Evolutionary conservation across 2,797 vertebrate species (phyloP).

Genomic region (Taeniopygia guttata): DNA sequence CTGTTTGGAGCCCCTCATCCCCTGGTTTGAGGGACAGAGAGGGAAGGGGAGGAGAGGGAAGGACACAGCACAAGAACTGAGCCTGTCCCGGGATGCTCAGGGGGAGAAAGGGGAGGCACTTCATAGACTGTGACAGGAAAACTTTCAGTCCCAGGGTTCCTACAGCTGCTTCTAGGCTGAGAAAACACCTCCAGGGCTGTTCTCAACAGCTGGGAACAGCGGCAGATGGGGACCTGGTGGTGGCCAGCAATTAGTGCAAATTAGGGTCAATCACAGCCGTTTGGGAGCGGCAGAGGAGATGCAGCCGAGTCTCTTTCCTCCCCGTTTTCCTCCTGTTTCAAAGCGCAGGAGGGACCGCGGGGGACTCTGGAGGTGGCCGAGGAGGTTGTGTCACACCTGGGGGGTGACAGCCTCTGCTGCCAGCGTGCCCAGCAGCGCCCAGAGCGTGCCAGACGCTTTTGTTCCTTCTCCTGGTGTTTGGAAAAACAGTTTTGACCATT

Average conservation of each 20-base stretch:
- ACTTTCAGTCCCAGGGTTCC: background rate
- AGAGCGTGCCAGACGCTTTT: background rate
- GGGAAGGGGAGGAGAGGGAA: background rate
- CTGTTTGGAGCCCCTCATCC: background rate
- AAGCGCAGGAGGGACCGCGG: background rate
- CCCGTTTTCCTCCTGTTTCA: background rate
- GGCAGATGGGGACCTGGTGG: background rate
- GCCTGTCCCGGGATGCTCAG: fast-evolving
- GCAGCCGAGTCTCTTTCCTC: background rate
- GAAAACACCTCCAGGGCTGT: background rate
- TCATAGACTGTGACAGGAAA: background rate
- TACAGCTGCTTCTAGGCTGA: background rate
- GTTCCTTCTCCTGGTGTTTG: background rate
- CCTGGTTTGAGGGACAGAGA: background rate
- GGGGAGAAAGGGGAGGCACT: background rate
- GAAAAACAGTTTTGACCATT: background rate
- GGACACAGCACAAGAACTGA: background rate
- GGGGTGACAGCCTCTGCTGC: background rate
- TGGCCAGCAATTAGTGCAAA: background rate
- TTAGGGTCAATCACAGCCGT: background rate
- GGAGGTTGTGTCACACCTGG: background rate
- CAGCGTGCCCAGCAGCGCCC: background rate
- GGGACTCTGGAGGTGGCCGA: background rate
- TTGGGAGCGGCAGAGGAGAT: background rate
- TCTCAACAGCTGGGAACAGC: background rate